A percentile compares a stretch with the other conserved stretches of the same genome.
Evolutionary conservation across 2,113 vertebrate species (phyloP).

Genomic region (Tenrec ecaudatus): DNA sequence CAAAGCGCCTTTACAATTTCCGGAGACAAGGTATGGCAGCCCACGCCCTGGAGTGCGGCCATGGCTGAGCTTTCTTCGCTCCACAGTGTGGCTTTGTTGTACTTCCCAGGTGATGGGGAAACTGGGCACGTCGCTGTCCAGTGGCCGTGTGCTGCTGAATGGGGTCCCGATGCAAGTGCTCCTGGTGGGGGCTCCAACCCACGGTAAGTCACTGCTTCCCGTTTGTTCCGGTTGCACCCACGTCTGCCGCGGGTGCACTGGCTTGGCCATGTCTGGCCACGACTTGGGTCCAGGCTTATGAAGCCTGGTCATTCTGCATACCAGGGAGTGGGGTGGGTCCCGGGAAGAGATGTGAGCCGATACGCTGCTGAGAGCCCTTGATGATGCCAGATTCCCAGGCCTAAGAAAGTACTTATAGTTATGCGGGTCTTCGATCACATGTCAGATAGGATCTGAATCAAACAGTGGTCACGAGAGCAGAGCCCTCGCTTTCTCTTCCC

Average conservation of each 20-base stretch:
- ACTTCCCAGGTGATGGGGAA: conserved; percentile 83
- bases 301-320: neutral
- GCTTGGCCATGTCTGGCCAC: neutral
- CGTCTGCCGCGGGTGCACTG: neutral
- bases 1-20: conserved; percentile 75
- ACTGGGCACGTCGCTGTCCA: conserved; percentile 87
- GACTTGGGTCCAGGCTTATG: neutral
- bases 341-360: neutral
- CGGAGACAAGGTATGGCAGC: conserved; percentile 83
- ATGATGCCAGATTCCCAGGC: neutral
- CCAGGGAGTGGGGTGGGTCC: neutral
- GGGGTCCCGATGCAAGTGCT: conserved; percentile 82
- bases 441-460: neutral
- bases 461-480: neutral
- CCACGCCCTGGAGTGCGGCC: neutral
- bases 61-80: accelerated
- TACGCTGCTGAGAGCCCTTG: neutral
- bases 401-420: neutral
- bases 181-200: conserved; percentile 85
- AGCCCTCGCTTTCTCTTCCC: neutral
- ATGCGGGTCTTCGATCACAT: neutral
- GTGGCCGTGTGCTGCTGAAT: conserved; percentile 84
- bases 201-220: conserved; percentile 80
- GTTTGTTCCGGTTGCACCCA: neutral
- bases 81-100: accelerated